phyloP scores from a whole-genome alignment of 2,113 vertebrate genomes.

The Lates calcarifer region DNA sequence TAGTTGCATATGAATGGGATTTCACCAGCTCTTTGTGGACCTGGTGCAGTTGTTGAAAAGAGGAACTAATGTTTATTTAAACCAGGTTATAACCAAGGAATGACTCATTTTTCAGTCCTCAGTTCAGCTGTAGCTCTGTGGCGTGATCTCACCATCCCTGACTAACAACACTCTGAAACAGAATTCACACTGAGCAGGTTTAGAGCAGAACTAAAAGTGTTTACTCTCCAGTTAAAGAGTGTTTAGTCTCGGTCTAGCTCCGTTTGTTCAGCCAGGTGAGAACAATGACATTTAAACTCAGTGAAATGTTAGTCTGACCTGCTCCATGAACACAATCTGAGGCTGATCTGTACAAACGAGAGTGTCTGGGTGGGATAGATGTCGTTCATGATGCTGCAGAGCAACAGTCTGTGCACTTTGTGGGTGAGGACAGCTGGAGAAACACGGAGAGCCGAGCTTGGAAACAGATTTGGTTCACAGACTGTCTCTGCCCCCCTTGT shows the following conservation, averaged over 20 bases:
- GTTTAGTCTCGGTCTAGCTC: background rate
- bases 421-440: slow-evolving; percentile 30
- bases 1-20: too few species aligned
- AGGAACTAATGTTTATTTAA: too few species aligned
- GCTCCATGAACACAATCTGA: background rate
- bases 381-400: slow-evolving; percentile 9
- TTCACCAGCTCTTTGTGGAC: too few species aligned
- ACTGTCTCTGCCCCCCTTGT: background rate
- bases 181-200: background rate
- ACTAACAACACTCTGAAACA: background rate
- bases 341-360: slow-evolving; percentile 2
- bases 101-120: too few species aligned
- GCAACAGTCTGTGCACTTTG: slow-evolving; percentile 1
- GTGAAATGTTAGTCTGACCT: background rate
- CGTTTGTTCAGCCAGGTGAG: background rate
- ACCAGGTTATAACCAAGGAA: too few species aligned
- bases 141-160: background rate
- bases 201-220: background rate
- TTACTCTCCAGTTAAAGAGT: background rate
- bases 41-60: too few species aligned
- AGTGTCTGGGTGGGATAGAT: slow-evolving; percentile 16
- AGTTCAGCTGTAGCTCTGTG: background rate
- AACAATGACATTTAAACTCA: background rate
- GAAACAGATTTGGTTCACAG: slow-evolving; percentile 20
- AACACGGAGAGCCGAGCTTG: slow-evolving; percentile 18